These are phyloP conservation scores for Drosophila peninsularis DNA, from an alignment of 2,888 invertebrate genomes.

Conservation along the genomic window DNA sequence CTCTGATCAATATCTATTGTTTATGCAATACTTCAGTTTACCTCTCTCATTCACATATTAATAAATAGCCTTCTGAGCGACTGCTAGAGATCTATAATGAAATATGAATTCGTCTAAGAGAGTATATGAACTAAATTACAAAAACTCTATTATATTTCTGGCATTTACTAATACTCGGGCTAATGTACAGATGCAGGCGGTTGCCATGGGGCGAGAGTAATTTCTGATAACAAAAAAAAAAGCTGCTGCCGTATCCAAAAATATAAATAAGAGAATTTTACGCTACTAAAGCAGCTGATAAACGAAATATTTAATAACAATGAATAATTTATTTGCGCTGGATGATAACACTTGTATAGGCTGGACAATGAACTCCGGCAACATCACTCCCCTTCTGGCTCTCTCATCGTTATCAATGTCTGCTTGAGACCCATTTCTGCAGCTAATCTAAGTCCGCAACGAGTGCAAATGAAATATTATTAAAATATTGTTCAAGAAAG, in stretches of 20 bases:
- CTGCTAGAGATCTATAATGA: not conserved
- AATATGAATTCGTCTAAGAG: not conserved
- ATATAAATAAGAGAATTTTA: not conserved
- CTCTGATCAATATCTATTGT: constrained; percentile 1
- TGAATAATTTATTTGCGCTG: constrained; percentile 2
- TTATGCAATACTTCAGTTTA: constrained; percentile 7
- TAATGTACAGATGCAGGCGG: not conserved
- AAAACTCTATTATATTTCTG: not conserved
- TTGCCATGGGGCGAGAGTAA: not conserved
- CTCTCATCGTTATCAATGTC: constrained; percentile 23
- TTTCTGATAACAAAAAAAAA: not conserved
- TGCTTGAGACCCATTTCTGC: constrained; percentile 1
- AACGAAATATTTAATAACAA: not conserved
- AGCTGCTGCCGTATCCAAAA: constrained; percentile 4
- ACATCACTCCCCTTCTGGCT: too few relatives aligned
- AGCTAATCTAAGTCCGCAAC: constrained; percentile 23
- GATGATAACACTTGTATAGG: constrained; percentile 16
- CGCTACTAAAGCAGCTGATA: constrained; percentile 13
- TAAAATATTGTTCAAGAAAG: constrained; percentile 11
- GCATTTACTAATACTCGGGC: too few relatives aligned
- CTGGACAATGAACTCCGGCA: constrained; percentile 23
- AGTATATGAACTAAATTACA: not conserved
- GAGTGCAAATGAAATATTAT: not conserved
- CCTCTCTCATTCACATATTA: not conserved
- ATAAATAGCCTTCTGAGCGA: not conserved